These are phyloP conservation scores for Spisula subtruncata DNA, from an alignment of 2,888 invertebrate genomes.

Conservation along the genomic window DNA sequence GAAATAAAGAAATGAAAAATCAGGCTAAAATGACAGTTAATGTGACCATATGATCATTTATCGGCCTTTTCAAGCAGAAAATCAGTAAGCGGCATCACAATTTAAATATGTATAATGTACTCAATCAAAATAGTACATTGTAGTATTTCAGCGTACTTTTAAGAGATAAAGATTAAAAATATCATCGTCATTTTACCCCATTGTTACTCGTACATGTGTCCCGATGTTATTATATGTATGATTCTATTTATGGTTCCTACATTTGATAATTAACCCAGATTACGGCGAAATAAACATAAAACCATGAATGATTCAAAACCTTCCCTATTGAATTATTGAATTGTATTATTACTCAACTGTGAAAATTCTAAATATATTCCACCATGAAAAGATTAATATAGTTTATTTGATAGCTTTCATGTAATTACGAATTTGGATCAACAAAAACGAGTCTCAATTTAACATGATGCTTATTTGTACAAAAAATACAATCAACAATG, in stretches of 20 bases:
- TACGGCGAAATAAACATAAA: not conserved
- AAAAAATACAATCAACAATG: not conserved
- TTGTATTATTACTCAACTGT: not conserved
- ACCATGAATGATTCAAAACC: not conserved
- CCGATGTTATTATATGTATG: not conserved
- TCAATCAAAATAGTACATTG: not conserved
- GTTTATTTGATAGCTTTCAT: not conserved
- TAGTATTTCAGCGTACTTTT: not conserved
- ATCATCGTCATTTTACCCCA: not conserved
- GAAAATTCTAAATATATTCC: not conserved
- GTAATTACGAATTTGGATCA: not conserved
- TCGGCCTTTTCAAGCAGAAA: not conserved
- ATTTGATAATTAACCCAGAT: constrained; percentile 9
- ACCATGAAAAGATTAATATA: not conserved
- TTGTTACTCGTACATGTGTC: not conserved
- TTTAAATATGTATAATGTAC: constrained; percentile 13
- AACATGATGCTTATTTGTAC: not conserved
- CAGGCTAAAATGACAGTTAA: not conserved
- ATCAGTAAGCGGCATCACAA: not conserved
- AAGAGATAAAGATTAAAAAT: not conserved
- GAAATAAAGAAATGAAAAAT: not conserved
- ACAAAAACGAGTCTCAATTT: not conserved
- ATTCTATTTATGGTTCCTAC: not conserved
- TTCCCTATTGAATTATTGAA: not conserved
- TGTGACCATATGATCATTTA: constrained; percentile 12